Evolutionary conservation across 2,797 vertebrate genomes (phyloP).

Genomic region (Capromys pilorides): DNA sequence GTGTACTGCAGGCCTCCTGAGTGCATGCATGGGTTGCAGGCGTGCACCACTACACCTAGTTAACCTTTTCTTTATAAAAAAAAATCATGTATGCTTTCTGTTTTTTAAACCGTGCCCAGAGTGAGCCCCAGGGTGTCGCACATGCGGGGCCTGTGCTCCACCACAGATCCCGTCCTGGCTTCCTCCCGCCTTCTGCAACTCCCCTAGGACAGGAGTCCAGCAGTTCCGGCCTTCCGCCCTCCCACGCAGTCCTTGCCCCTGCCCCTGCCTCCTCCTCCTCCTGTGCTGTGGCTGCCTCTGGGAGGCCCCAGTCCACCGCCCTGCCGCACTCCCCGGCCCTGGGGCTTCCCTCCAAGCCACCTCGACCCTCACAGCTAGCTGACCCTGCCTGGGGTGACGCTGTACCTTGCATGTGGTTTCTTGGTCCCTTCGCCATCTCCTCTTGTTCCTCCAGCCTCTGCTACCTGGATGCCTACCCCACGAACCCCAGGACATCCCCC

Average conservation of each 20-base stretch:
- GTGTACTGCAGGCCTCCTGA: neutral
- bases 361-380: too few relatives aligned
- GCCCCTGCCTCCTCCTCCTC: neutral
- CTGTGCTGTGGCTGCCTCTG: too few relatives aligned
- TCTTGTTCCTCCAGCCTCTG: neutral
- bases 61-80: neutral
- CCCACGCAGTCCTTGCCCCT: too few relatives aligned
- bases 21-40: neutral
- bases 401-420: too few relatives aligned
- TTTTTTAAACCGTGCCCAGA: too few relatives aligned
- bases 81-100: neutral
- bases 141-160: too few relatives aligned
- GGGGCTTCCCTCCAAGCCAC: too few relatives aligned
- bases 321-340: neutral
- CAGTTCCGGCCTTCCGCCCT: neutral
- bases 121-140: too few relatives aligned
- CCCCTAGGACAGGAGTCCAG: neutral
- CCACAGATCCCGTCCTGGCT: neutral
- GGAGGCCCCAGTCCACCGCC: too few relatives aligned
- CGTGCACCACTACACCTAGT: neutral
- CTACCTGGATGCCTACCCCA: neutral
- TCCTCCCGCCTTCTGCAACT: neutral
- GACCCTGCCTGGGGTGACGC: too few relatives aligned
- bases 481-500: too few relatives aligned
- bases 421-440: too few relatives aligned